Evolutionary conservation across 1,140 invertebrate species (phyloP).

Genomic region (Eumaeus atala): DNA sequence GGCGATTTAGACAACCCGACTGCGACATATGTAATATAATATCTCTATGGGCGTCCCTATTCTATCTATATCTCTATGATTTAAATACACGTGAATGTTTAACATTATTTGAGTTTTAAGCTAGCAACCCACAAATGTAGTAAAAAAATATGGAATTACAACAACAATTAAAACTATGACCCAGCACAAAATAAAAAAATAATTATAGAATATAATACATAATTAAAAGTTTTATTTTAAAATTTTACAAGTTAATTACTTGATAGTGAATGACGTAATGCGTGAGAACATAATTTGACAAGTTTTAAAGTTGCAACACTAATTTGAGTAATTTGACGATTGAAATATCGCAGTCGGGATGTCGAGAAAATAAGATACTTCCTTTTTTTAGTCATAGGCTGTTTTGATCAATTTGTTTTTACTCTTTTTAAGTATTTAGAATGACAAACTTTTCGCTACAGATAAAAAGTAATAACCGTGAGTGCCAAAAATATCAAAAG

Average conservation of each 20-base stretch:
- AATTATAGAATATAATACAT: background rate
- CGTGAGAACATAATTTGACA: slow-evolving; percentile 22
- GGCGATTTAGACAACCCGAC: too few species aligned
- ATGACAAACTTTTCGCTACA: slow-evolving; percentile 18
- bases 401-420: background rate
- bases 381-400: slow-evolving; percentile 11
- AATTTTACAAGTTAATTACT: background rate
- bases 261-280: slow-evolving; percentile 16
- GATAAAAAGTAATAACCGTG: slow-evolving; percentile 23
- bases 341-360: slow-evolving; percentile 47
- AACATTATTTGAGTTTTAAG: too few species aligned
- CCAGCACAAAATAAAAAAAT: too few species aligned
- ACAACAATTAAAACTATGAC: too few species aligned
- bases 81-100: too few species aligned
- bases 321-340: slow-evolving; percentile 33
- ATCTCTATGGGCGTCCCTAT: too few species aligned
- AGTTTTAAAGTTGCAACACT: slow-evolving; percentile 32
- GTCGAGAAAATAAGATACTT: slow-evolving; percentile 48
- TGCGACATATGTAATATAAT: too few species aligned
- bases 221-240: background rate
- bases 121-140: too few species aligned
- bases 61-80: too few species aligned
- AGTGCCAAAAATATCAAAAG: slow-evolving; percentile 35
- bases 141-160: too few species aligned
- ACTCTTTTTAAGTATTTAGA: background rate